Conservation (phyloP, 2,888 invertebrate species). For the Philereme transversata region DNA sequence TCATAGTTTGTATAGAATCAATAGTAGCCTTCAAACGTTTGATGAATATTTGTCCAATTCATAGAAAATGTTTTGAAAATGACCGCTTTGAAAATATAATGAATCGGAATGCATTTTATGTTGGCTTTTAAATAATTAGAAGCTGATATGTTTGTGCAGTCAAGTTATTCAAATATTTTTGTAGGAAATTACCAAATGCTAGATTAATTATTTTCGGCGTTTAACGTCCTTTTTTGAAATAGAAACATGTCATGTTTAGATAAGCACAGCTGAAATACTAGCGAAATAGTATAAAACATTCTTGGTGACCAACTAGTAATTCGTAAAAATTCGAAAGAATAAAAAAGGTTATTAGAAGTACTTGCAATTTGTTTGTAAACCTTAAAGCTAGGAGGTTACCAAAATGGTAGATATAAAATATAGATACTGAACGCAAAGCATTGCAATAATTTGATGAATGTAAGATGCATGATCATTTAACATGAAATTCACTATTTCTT, state of each 20-base stretch:
- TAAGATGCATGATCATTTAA: no score
- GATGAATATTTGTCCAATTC: no score
- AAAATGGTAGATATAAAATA: conserved; percentile 62
- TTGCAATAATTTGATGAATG: no score
- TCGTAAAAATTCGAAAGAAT: neutral
- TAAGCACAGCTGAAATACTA: conserved; percentile 3
- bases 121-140: neutral
- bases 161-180: conserved; percentile 14
- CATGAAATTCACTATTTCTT: no score
- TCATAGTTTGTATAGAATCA: no score
- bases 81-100: neutral
- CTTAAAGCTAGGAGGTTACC: conserved; percentile 62
- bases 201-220: conserved; percentile 29
- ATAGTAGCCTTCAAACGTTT: no score
- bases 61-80: no score
- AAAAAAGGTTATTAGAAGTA: neutral
- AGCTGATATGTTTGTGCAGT: neutral
- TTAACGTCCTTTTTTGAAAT: conserved; percentile 23
- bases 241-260: conserved; percentile 14
- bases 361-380: neutral
- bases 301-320: neutral
- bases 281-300: conserved; percentile 1
- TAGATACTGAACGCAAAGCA: no score
- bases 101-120: neutral
- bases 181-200: conserved; percentile 30